Evolutionary conservation across 2,113 vertebrate genomes (phyloP).

Genomic region (Edolisoma coerulescens): DNA sequence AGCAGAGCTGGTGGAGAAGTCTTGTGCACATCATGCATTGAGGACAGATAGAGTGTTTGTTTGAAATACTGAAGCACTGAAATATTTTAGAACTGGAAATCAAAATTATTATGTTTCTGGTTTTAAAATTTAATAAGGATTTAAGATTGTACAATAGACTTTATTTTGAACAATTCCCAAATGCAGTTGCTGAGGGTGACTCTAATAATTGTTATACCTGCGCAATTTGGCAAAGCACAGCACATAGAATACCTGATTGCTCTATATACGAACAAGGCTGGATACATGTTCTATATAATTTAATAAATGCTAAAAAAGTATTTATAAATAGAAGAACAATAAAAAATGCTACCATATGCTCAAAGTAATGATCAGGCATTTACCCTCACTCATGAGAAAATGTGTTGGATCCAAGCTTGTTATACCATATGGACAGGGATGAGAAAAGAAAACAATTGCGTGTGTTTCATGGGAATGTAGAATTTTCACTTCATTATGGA

Average conservation of each 20-base stretch:
- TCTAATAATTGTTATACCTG: neutral
- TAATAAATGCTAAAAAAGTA: conserved; percentile 4
- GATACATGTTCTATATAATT: neutral
- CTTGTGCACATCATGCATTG: neutral
- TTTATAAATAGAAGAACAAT: conserved; percentile 50
- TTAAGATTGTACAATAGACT: neutral
- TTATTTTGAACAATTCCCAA: neutral
- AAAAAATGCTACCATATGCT: conserved; percentile 28
- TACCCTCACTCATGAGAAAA: conserved; percentile 4
- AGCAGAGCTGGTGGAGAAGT: neutral
- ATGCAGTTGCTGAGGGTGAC: neutral
- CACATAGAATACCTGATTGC: neutral
- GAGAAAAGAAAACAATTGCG: neutral
- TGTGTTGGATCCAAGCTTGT: neutral
- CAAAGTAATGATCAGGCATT: conserved; percentile 27
- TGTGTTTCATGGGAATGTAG: neutral
- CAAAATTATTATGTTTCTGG: neutral
- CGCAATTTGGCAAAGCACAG: neutral
- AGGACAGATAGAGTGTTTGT: neutral
- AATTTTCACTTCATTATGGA: conserved; percentile 6
- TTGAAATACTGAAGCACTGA: neutral
- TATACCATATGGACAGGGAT: neutral
- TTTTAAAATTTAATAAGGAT: neutral
- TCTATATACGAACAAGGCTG: neutral
- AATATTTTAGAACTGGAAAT: neutral